Evolutionary conservation across 2,113 vertebrate species (phyloP), one percentile per base, ranked within the genome.

Genomic region (Willisornis vidua): DNA sequence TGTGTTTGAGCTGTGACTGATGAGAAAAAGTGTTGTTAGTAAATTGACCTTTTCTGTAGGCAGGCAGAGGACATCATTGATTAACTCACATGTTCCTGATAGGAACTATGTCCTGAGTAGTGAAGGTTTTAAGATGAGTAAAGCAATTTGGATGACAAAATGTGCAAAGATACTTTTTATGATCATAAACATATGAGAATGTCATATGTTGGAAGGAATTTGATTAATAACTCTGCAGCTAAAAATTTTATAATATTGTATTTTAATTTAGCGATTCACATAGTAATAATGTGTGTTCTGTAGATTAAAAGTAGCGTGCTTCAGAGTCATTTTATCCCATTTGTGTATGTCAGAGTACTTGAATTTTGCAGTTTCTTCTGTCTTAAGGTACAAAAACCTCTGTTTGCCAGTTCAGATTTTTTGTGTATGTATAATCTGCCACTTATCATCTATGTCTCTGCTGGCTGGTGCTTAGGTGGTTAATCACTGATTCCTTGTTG

Each of bases 401-500:
- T 70, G 19, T 90, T 89, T 94, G 37, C 52, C 79, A 41, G 59
- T 83, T 96, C 55, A 19, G 65, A 85, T 94, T 95, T 63, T 90
- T 43, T 22, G 15, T 28, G 19, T 92, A 6, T 80, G 3, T 76
- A 28, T 76, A 68, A 82, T 85, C n/a, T 65, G 54, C 43, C 33
- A 24, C 37, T 54, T 94, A 70, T 96, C 77, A 90, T 52, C 58
- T 95, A 31, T 26, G 71, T 97, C 17, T 57, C 65, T 73, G 35
- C 90, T 80, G 49, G 80, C 78, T 75, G 39, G 58, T 93, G 74
- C 55, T 90, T 89, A 90, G 78, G 39, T 23, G 46, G 52, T 79
- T 94, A 94, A 95, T 97, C 80, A 48, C 71, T 92, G 75, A 91
- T 97, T 71, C 54, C 49, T 90, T 75, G 33, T 45, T 92, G 37